phyloP scores from a whole-genome alignment of 2,113 vertebrate species.

The Phasianus colchicus region DNA sequence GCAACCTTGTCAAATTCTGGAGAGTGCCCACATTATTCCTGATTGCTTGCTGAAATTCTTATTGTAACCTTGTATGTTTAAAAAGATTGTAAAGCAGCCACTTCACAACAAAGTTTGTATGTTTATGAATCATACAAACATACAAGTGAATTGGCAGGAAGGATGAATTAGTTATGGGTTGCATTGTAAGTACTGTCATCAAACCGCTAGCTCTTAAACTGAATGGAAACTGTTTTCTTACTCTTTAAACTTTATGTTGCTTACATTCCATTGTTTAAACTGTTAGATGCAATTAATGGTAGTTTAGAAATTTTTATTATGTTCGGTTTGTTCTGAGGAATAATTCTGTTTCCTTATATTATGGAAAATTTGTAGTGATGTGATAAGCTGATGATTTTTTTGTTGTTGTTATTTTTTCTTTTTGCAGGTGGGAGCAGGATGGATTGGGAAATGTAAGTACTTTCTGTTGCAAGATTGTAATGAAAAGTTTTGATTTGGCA shows the following conservation, averaged over 20 bases:
- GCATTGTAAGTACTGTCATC: not conserved
- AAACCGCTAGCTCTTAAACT: not conserved
- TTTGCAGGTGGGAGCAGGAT: conserved; percentile 91
- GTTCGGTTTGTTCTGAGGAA: not conserved
- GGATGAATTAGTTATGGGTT: not conserved
- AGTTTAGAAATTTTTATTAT: not conserved
- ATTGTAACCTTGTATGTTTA: not conserved
- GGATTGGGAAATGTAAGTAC: conserved; percentile 97
- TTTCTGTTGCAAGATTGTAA: not conserved
- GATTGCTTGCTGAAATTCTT: not conserved
- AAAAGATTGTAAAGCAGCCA: not conserved
- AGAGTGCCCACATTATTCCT: not conserved
- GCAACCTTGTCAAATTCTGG: not conserved
- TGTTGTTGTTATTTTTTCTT: not conserved
- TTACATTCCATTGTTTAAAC: not conserved
- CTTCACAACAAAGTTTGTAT: not conserved
- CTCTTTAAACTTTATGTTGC: not conserved
- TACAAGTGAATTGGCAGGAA: not conserved
- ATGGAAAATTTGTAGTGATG: not conserved
- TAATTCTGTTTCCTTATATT: not conserved
- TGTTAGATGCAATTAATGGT: not conserved
- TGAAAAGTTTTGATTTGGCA: not conserved
- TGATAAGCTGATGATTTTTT: not conserved
- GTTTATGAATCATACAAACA: not conserved
- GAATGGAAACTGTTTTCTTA: not conserved